These are phyloP conservation scores for Acheta domesticus DNA, from an alignment of 2,888 invertebrate species.

Conservation along the genomic window DNA sequence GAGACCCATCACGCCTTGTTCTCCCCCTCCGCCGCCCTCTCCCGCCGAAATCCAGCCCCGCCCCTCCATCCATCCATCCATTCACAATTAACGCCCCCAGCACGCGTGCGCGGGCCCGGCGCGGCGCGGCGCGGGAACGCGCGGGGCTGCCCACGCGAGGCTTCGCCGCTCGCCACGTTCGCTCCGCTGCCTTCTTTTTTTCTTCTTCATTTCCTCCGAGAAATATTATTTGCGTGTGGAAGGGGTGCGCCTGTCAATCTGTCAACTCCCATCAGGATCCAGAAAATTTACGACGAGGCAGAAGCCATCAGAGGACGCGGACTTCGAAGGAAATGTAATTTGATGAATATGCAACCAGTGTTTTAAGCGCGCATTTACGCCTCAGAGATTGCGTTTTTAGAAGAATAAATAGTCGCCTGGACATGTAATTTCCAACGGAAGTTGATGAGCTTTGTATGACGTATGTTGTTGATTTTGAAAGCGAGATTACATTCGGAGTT, in stretches of 20 bases:
- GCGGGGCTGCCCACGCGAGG: not conserved
- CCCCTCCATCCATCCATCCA: no score
- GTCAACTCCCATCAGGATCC: not conserved
- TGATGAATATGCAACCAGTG: not conserved
- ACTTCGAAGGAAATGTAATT: not conserved
- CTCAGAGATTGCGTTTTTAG: no score
- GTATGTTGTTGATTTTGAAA: no score
- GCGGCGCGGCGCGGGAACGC: not conserved
- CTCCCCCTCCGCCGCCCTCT: not conserved
- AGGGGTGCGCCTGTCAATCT: not conserved
- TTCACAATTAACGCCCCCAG: not conserved
- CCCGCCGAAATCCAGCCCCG: not conserved
- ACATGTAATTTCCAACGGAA: no score
- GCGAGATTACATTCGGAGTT: no score
- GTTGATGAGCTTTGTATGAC: no score
- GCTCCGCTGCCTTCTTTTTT: not conserved
- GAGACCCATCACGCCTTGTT: not conserved
- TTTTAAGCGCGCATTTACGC: no score
- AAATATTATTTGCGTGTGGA: not conserved
- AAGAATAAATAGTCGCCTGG: no score
- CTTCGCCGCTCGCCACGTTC: not conserved
- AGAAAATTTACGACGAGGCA: not conserved
- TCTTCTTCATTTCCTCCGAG: not conserved
- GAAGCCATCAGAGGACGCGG: not conserved
- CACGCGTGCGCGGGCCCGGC: not conserved